phyloP scores from a whole-genome alignment of 2,113 vertebrate species.

The Pimephales promelas region DNA sequence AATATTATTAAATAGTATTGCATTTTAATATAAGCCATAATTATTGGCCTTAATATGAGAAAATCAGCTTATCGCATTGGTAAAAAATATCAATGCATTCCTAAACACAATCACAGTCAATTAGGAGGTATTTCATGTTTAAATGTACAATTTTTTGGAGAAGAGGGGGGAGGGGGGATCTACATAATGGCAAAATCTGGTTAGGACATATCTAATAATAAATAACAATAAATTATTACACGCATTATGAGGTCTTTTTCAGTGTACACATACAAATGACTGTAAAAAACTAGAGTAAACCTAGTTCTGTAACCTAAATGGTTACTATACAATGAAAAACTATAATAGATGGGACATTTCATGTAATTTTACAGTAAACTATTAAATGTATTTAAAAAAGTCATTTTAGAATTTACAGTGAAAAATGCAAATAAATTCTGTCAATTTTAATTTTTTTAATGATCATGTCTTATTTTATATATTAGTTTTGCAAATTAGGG shows the following conservation, averaged over 20 bases:
- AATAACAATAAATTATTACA: too few relatives aligned
- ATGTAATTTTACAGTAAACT: not conserved
- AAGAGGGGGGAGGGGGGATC: too few relatives aligned
- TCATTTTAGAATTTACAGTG: not conserved
- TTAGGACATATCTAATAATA: too few relatives aligned
- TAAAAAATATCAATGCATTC: not conserved
- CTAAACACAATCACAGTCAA: not conserved
- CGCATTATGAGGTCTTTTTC: not conserved
- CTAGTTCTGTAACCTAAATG: not conserved
- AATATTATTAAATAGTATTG: not conserved
- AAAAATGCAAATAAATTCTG: not conserved
- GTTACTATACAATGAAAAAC: not conserved
- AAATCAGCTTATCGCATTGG: not conserved
- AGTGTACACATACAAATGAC: not conserved
- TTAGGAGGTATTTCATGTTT: not conserved
- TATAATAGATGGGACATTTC: not conserved
- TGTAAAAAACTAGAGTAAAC: not conserved
- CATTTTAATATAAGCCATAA: not conserved
- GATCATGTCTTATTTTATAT: too few relatives aligned
- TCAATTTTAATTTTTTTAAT: not conserved
- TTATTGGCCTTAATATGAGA: not conserved
- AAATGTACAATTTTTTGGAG: not conserved
- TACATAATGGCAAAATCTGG: too few relatives aligned
- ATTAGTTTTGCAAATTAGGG: too few relatives aligned
- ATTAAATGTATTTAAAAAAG: not conserved